Percentiles rank a stretch among this genome's conserved stretches.
These are phyloP conservation scores for Glomeris marginata DNA, from an alignment of 2,888 invertebrate species.

Conservation along the genomic window DNA sequence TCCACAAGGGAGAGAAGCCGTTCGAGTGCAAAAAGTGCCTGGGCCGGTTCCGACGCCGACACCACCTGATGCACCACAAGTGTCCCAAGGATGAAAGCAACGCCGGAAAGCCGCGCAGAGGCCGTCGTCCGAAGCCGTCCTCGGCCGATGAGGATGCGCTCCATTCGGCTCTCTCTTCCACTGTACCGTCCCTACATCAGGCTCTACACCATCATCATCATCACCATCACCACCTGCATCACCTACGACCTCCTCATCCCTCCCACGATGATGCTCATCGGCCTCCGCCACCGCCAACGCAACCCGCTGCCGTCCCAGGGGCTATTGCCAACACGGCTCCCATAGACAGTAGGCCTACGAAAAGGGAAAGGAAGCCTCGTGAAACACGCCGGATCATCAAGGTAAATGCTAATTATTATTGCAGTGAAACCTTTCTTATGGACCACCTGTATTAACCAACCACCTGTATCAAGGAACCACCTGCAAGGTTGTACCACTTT, in stretches of 20 bases:
- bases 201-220: conserved; percentile 7
- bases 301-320: conserved; percentile 5
- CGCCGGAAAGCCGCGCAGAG: conserved; percentile 20
- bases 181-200: not conserved
- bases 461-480: too few relatives aligned
- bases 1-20: conserved; percentile 80
- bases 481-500: too few relatives aligned
- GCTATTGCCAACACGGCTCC: conserved; percentile 7
- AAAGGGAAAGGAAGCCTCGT: conserved; percentile 34
- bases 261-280: not conserved
- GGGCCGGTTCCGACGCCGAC: conserved; percentile 64
- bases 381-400: conserved; percentile 38
- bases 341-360: conserved; percentile 9
- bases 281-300: conserved; percentile 4
- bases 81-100: conserved; percentile 40
- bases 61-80: conserved; percentile 72
- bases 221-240: conserved; percentile 1
- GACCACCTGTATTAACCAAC: too few relatives aligned
- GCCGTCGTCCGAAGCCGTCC: conserved; percentile 19
- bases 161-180: conserved; percentile 4
- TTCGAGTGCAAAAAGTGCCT: conserved; percentile 67
- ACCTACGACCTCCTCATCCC: not conserved
- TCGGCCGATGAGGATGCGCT: conserved; percentile 5
- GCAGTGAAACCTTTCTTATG: too few relatives aligned
- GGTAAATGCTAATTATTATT: not conserved